Evolutionary conservation across 2,797 vertebrate genomes (phyloP).

Genomic region (Muscicapa comitata): DNA sequence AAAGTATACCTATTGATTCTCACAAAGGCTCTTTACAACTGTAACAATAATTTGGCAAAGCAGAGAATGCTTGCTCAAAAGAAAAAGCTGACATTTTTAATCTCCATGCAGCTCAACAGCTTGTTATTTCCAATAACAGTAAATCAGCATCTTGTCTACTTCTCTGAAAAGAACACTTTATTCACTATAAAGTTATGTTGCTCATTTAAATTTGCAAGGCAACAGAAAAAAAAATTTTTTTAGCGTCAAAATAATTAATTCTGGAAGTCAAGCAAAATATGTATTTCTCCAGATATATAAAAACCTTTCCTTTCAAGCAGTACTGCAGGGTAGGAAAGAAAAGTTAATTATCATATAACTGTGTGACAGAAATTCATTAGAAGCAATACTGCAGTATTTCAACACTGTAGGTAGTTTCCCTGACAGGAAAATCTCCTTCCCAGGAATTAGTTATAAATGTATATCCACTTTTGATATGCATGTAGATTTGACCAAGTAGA

Average conservation of each 20-base stretch:
- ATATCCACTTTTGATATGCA: not conserved
- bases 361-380: constrained; percentile 4
- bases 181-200: accelerated
- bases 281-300: not conserved
- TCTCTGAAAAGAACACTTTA: not conserved
- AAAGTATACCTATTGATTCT: not conserved
- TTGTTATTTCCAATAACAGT: not conserved
- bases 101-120: not conserved
- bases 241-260: not conserved
- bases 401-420: not conserved
- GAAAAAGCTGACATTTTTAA: not conserved
- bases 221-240: not conserved
- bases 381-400: not conserved
- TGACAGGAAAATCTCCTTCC: not conserved
- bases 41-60: not conserved
- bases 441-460: not conserved
- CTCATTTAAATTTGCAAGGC: not conserved
- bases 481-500: not conserved
- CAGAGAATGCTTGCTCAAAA: not conserved
- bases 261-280: not conserved
- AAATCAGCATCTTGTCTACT: not conserved
- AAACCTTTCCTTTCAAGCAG: not conserved
- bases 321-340: not conserved
- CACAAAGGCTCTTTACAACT: not conserved
- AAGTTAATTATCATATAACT: not conserved